Conservation (phyloP, 2,797 vertebrate genomes). For the Eulemur coronatus region DNA sequence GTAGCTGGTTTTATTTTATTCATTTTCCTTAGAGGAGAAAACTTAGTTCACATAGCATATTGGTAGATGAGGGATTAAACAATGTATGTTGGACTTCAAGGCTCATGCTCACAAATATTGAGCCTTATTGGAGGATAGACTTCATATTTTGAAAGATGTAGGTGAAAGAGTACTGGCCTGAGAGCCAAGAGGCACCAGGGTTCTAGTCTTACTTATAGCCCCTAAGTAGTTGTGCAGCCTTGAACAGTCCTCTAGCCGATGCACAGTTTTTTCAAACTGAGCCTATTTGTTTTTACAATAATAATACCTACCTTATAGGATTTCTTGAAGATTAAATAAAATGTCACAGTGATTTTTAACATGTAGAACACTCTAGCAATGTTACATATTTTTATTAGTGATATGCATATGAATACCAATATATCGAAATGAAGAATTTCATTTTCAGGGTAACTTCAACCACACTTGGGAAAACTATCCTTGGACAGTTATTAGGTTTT, state of each 20-base stretch:
- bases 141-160: not conserved
- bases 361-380: not conserved
- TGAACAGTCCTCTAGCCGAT: not conserved
- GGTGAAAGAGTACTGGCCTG: not conserved
- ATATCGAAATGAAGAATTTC: not conserved
- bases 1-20: not conserved
- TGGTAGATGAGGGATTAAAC: not conserved
- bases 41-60: not conserved
- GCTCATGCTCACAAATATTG: not conserved
- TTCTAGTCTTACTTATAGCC: not conserved
- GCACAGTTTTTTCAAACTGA: not conserved
- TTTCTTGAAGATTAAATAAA: not conserved
- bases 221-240: not conserved
- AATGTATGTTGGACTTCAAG: not conserved
- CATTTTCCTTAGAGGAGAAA: not conserved
- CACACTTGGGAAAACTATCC: not conserved
- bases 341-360: not conserved
- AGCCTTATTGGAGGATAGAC: not conserved
- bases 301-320: not conserved
- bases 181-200: not conserved
- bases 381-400: not conserved
- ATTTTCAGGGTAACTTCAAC: slow-evolving; percentile 1
- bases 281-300: not conserved
- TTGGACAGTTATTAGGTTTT: not conserved
- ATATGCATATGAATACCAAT: not conserved